Percentiles rank a stretch among this genome's conserved stretches.
These are phyloP conservation scores for Sylvia atricapilla DNA, from an alignment of 2,113 vertebrate species.

Conservation along the genomic window DNA sequence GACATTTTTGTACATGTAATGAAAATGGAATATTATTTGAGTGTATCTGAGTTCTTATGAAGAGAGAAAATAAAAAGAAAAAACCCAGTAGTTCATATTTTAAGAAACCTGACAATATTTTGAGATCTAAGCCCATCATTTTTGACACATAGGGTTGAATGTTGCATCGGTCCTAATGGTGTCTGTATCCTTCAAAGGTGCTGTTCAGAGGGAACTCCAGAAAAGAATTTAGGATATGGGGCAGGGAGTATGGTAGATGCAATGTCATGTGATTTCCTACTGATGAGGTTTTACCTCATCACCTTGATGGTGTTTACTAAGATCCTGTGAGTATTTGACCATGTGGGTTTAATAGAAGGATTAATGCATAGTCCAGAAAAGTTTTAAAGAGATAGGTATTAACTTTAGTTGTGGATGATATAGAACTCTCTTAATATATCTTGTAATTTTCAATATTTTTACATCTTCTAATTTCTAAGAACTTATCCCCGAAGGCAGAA, in stretches of 20 bases:
- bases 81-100: not conserved
- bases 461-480: not conserved
- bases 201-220: not conserved
- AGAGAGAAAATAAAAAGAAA: not conserved
- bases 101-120: not conserved
- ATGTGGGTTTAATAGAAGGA: not conserved
- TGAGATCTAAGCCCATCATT: not conserved
- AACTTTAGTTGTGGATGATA: not conserved
- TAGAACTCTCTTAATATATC: not conserved
- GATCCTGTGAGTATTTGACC: not conserved
- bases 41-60: not conserved
- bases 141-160: not conserved
- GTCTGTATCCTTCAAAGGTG: not conserved
- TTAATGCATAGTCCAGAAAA: not conserved
- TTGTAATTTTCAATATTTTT: not conserved
- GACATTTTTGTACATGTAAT: not conserved
- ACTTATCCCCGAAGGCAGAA: not conserved
- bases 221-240: not conserved
- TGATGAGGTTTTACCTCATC: not conserved
- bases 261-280: not conserved
- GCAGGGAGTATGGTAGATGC: rapidly evolving
- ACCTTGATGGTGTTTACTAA: not conserved
- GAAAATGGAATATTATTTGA: not conserved
- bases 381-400: not conserved
- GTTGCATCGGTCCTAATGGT: not conserved